Evolutionary conservation across 2,797 vertebrate genomes (phyloP), one percentile per base, ranked within the genome.

Genomic region (Acanthis flammea): DNA sequence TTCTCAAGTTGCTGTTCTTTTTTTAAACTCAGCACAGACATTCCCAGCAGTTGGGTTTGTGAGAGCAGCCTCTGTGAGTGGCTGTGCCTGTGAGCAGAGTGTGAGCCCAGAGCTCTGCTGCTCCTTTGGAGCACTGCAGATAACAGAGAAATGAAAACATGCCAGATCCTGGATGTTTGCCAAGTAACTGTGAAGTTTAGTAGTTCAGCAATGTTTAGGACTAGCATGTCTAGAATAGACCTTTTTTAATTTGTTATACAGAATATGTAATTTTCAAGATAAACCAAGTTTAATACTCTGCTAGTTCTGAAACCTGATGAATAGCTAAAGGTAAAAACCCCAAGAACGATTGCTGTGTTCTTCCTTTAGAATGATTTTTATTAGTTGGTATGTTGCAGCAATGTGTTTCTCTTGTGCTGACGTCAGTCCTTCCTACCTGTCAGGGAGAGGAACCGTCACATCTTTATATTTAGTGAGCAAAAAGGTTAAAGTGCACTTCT

Each of bases 11-110:
- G 35, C n/a, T 66, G 48, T 74, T 84, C 7, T 45, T 41, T 85
- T 77, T 75, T 74, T 42, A 63, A 71, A 19, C 39, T 55, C 3
- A 0, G 47, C 0, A 0, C 8, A 48, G 78, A 30, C 17, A 0
- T 77, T 95, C 53, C 68, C 62, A 65, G 73, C 39, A 39, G 41
- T n/a, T 31, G 3, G 10, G 42, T 50, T 77, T 51, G 61, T 93
- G 80, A 31, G 31, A 73, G 47, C 50, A 68, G 35, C 37, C 17
- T 5, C 41, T 31, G 67, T 0, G 3, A 37, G 83, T 31, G 8
- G 61, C 73, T 72, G 22, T 73, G 60, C 75, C 90, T 5, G 2
- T 11, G 70, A 51, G 74, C 37, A 1, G 19, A 1, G 21, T 17
- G 18, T n/a, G 44, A 55, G 44, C 53, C 22, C 53, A 37, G 81